Base-by-base conservation (phyloP, 2,113 vertebrate genomes). In the Crotalus viridis region DNA sequence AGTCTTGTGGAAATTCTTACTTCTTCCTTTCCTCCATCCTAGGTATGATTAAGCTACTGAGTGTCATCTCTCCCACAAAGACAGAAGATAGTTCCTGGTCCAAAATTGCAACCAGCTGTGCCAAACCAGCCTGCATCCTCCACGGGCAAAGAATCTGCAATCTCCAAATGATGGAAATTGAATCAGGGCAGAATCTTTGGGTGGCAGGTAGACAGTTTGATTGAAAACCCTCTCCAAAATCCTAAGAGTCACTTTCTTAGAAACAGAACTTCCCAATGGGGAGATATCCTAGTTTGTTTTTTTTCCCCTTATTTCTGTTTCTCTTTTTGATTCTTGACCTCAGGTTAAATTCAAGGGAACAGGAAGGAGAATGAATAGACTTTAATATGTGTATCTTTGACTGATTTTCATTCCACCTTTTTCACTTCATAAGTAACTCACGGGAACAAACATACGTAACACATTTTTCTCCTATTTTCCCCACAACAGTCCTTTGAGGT, bases 41-140 rank as follows among this genome's bases (percentile, higher is more conserved):
- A 98, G 98, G 98, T 92, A 95, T 97, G 91, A 98, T 98, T 92
- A 96, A 95, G 56, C 95, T 90, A 61, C 94, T 96, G 1, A 94
- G 96, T 90, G 94, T 93, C 8, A 48, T 98, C 48, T 51, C 90
- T 12, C 95, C 95, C 3, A 92, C 89, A 43, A 56, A 17, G 0
- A 74, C 2, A 3, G 92, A 96, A 0, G 93, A 56, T 6, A 64
- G 94, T 1, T 86, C 91, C 15, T 94, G 95, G 93, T 95, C 96
- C 93, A 97, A 96, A 93, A 95, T 98, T 1, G 97, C 97, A 2
- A 95, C 97, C 6, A 94, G 94, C 1, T 46, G 46, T 26, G 93
- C 93, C 0, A 69, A 95, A 1, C 26, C 87, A 0, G 93, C 97
- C 0, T 91, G 95, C 4, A 94, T 98, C 85, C 97, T 98, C 33